Conservation (phyloP, 2,113 vertebrate genomes). For the Psittacula cyanocephala region DNA sequence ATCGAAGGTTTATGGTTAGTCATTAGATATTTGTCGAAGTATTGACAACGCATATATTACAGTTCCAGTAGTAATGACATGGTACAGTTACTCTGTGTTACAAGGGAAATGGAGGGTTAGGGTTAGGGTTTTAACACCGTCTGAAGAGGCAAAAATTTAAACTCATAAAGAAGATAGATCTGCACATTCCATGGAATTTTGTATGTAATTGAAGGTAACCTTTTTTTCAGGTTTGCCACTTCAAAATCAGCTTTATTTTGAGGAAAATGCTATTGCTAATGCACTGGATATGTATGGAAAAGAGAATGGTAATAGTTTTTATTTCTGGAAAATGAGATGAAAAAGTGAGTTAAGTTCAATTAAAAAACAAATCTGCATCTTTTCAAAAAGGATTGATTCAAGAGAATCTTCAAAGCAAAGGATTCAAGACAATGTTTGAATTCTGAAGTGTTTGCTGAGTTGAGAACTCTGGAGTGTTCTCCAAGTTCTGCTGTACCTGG, state of each 20-base stretch:
- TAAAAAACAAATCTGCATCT: not conserved
- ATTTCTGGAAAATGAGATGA: not conserved
- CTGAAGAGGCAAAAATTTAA: not conserved
- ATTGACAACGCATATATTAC: not conserved
- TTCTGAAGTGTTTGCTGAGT: not conserved
- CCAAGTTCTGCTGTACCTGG: not conserved
- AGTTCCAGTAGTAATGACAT: not conserved
- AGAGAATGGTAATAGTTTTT: not conserved
- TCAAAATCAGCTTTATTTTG: not conserved
- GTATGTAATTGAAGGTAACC: not conserved
- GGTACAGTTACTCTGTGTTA: not conserved
- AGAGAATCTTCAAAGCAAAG: not conserved
- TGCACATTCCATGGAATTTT: not conserved
- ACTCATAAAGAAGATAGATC: not conserved
- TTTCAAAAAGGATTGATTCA: not conserved
- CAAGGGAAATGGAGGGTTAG: not conserved
- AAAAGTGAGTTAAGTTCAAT: not conserved
- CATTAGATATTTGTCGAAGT: not conserved
- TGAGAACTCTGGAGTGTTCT: not conserved
- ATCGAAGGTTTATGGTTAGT: not conserved
- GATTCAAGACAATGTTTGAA: not conserved
- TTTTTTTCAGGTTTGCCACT: not conserved
- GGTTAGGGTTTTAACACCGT: not conserved
- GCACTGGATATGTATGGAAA: not conserved
- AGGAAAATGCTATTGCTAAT: not conserved